Evolutionary conservation across 2,888 invertebrate genomes (phyloP).

Genomic region (Vannuccia rotundouncinata): DNA sequence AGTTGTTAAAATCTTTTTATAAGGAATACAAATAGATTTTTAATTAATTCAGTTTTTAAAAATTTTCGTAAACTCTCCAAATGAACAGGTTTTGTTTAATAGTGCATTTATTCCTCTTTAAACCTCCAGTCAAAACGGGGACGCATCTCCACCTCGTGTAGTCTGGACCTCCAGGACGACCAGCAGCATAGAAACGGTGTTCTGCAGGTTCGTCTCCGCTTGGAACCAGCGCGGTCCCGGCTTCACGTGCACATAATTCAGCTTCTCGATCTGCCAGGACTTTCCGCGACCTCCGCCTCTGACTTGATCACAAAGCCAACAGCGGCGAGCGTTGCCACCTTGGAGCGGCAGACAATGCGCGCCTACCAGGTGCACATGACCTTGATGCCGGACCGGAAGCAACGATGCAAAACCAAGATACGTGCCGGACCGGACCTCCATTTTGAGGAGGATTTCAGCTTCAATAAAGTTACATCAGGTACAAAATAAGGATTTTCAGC

Average conservation of each 20-base stretch:
- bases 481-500: too few relatives aligned
- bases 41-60: too few relatives aligned
- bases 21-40: too few relatives aligned
- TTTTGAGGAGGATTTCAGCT: conserved; percentile 82
- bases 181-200: background rate
- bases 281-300: background rate
- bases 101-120: too few relatives aligned
- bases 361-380: conserved; percentile 66
- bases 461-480: conserved; percentile 82
- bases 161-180: background rate
- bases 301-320: background rate
- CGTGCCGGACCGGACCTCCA: conserved; percentile 81
- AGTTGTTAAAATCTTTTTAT: too few relatives aligned
- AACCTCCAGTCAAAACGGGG: too few relatives aligned
- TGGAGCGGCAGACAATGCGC: background rate
- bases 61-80: too few relatives aligned
- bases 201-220: background rate
- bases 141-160: background rate
- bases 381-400: conserved; percentile 80
- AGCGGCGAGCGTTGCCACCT: background rate
- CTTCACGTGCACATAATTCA: background rate
- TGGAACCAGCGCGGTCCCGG: background rate
- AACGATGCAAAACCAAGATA: conserved; percentile 86
- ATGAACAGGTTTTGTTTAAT: too few relatives aligned
- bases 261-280: background rate